phyloP scores from a whole-genome alignment of 2,113 vertebrate genomes.

The Psophia crepitans region DNA sequence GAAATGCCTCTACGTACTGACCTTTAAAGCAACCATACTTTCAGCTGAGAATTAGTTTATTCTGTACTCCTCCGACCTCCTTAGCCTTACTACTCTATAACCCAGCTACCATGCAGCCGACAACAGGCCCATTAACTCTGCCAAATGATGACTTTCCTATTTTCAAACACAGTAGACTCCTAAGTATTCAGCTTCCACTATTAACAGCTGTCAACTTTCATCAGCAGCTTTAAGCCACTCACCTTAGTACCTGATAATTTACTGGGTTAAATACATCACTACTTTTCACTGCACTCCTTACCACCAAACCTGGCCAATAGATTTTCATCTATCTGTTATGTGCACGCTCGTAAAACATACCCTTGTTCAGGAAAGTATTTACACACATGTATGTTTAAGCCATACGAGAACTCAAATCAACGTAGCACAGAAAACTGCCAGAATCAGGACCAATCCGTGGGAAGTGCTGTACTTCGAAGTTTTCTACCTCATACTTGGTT shows the following conservation, averaged over 20 bases:
- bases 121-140: not conserved
- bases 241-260: not conserved
- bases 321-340: not conserved
- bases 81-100: not conserved
- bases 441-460: not conserved
- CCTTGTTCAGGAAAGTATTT: not conserved
- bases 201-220: not conserved
- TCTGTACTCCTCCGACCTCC: not conserved
- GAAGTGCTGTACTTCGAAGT: not conserved
- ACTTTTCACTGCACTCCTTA: not conserved
- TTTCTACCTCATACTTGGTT: not conserved
- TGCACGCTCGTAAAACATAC: not conserved
- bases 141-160: not conserved
- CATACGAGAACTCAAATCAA: not conserved
- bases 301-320: not conserved
- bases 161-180: not conserved
- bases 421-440: not conserved
- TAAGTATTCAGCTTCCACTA: not conserved
- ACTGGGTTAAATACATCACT: not conserved
- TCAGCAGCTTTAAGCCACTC: not conserved
- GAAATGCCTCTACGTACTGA: not conserved
- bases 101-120: not conserved
- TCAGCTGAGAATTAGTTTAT: constrained; percentile 3
- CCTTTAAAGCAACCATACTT: not conserved
- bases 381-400: not conserved